Evolutionary conservation across 2,888 invertebrate species (phyloP), one percentile per base, ranked within the genome.

Genomic region (Oxycera nigricornis): DNA sequence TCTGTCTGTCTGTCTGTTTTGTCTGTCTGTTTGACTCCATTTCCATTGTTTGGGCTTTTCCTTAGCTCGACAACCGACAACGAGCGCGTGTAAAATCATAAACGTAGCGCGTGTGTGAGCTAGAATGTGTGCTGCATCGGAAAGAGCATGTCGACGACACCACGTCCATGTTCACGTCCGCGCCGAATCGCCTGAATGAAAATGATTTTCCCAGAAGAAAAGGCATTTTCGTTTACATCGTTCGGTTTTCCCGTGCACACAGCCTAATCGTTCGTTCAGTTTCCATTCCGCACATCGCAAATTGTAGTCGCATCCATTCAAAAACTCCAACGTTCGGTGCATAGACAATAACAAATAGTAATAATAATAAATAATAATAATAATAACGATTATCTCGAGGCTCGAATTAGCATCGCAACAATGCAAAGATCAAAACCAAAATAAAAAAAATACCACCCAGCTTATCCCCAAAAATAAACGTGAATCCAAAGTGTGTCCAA

Each of bases 1-100:
- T 3, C 52, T 55, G 52, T 55, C 52, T 22, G 52, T 55, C 24
- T 55, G 52, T 55, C 52, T 55, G 52, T 55, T 17, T 46, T n/a
- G n/a, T 3, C 46, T 46, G 46, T 6, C 35, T 35, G 35, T 11
- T 35, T 7, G 35, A 3, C 3, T 46, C 11, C 6, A 11, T 46
- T 46, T 46, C 14, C 46, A 46, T 11, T 3, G 46, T 46, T 46
- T 17, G 46, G 46, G n/a, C 17, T 46, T 46, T 46, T 17, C 14
- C 17, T 17, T 46, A 14, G 4, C 14, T 46, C 46, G 14, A 46
- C 46, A 17, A 55, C 17, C 52, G 24, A 50, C 50, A 50, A 17
- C 52, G 52, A 55, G 24, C 52, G n/a, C 24, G 52, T 55, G 52
- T 55, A 24, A 3, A 55, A 7, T 14, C 3, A 14, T 3, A 46